Evolutionary conservation across 2,113 vertebrate species (phyloP), one percentile per base, ranked within the genome.

Genomic region (Propithecus coquereli): DNA sequence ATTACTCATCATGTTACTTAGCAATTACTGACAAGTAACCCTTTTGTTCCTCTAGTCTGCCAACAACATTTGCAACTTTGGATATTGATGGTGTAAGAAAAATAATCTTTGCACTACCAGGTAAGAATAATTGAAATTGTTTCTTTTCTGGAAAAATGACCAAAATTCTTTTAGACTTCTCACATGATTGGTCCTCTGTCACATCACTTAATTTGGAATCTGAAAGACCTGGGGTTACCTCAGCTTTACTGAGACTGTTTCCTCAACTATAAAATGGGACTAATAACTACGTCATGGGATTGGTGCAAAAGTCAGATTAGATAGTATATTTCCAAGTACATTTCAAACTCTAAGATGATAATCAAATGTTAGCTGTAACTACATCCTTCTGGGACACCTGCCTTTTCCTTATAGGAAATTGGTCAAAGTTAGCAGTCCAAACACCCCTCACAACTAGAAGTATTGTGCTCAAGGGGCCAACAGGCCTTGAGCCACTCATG

Each of bases 81-180:
- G 99, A 99, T 98, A 99, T 99, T 95, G 99, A 99, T 57, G 99
- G 99, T 47, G 99, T 99, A 99, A 99, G 99, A 98, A 99, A 99
- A 99, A 99, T 99, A 96, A 99, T 99, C 98, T 99, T 99, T 99
- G 99, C 99, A 7, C 99, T 99, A 98, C 99, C 99, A 99, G 99
- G 99, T 99, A 99, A 99, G 98, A 94, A 90, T 80, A 61, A 91
- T 90, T 86, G 73, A 77, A 93, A 77, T 73, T 77, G 37, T 71
- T 96, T 98, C 54, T 37, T 96, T 95, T 88, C 83, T 97, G 52
- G 50, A 70, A 94, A 97, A 89, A 74, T 94, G 17, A 84, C 52
- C 37, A 52, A 87, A 94, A 61, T 6, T 14, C 68, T 94, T 95
- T 92, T 57, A 16, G 25, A 61, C 74, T 94, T 79, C 57, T 74